Base-by-base conservation (phyloP, 2,888 invertebrate genomes). In the Bruchidius siliquastri region DNA sequence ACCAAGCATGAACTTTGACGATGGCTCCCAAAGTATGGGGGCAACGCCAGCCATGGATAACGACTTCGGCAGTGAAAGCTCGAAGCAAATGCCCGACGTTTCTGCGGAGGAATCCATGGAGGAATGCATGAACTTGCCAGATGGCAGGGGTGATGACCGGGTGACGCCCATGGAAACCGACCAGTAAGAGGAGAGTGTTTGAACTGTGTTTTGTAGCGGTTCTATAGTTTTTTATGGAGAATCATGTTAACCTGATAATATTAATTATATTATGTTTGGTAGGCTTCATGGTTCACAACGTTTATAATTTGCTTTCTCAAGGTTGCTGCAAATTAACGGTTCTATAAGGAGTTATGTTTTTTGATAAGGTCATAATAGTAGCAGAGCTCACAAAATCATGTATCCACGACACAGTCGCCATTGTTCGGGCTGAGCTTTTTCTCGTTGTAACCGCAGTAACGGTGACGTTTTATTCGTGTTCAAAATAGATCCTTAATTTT, bases 121-220 rank as follows among this genome's bases (percentile, higher is more conserved):
- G 21, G 75, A 76, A 32, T 74, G 74, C 69, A 74, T 72, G 74
- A 74, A 73, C 20, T 70, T 75, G n/a, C 67, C 71, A 13, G 75
- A 66, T 20, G 71, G 71, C 67, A 74, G 69, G 4, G 73, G 72
- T 21, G 71, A 69, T 49, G 68, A 74, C 21, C 73, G 73, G 18
- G 70, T 70, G 32, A 73, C 75, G 21, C 74, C 77, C 21, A 77
- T 78, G 78, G 78, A 78, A 68, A 78, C 77, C 22, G 78, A 77
- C 13, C 18, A 49, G 18, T 49, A 49, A 49, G 49, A 18, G 49
- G 18, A 49, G 49, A 49, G 2, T 8, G 49, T 49, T 13, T 49
- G 49, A 18, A 49, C 49, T 49, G 49, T 49, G 49, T 49, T n/a
- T n/a, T 8, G 49, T 13, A 13, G 49, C 18, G 49, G 18, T 13